Conservation (phyloP, 2,797 vertebrate genomes). For the Myioborus melanocephalus region DNA sequence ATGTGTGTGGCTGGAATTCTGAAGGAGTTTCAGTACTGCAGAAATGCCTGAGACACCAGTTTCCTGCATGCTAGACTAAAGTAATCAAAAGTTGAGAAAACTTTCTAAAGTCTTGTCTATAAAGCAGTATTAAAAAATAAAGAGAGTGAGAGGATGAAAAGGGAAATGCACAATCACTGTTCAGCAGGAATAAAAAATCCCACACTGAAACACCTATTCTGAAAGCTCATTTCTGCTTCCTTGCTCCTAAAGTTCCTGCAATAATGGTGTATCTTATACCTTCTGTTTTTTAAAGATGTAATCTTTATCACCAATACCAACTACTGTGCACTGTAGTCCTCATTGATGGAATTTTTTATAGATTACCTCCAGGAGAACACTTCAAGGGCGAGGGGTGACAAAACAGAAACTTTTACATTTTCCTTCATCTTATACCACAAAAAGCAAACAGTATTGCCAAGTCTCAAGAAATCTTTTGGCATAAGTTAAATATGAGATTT, state of each 20-base stretch:
- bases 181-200: background rate
- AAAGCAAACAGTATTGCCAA: background rate
- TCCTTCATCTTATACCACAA: background rate
- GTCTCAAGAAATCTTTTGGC: background rate
- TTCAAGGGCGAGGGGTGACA: background rate
- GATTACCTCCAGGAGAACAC: constrained; percentile 14
- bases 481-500: background rate
- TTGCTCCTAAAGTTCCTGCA: background rate
- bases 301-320: constrained; percentile 48
- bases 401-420: background rate
- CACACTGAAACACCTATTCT: background rate
- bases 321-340: constrained; percentile 27
- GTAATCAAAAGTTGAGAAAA: constrained; percentile 45
- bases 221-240: constrained; percentile 40
- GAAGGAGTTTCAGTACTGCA: constrained; percentile 2
- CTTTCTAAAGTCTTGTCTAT: background rate
- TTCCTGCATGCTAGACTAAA: background rate
- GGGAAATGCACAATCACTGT: background rate
- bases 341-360: constrained; percentile 39
- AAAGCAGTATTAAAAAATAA: constrained; percentile 1
- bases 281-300: constrained; percentile 47
- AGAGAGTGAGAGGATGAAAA: background rate
- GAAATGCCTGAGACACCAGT: constrained; percentile 15
- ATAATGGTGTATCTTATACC: background rate
- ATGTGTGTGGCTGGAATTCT: constrained; percentile 43